Conservation (phyloP, 23 tunicate genomes). For the Diplosoma virens region DNA sequence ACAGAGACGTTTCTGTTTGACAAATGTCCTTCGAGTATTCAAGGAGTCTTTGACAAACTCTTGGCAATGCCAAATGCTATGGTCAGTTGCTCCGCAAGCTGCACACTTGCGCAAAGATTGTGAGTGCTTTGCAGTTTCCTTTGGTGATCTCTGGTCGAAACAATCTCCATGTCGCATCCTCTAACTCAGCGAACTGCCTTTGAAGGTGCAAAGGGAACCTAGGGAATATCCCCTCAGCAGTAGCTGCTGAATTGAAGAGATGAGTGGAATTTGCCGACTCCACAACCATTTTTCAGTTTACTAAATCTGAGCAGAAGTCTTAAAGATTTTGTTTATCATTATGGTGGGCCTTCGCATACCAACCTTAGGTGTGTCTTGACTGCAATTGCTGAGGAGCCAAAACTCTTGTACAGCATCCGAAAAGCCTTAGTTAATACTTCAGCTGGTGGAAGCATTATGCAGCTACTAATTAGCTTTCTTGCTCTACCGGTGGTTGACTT, state of each 20-base stretch:
- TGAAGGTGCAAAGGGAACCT: not conserved
- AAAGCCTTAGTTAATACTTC: not conserved
- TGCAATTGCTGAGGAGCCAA: not conserved
- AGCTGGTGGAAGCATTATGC: not conserved
- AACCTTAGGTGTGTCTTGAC: not conserved
- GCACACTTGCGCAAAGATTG: not conserved
- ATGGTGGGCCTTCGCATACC: not conserved
- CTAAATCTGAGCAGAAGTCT: slow-evolving; percentile 8
- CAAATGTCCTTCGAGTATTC: not conserved
- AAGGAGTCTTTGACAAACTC: slow-evolving; percentile 1
- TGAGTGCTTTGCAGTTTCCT: not conserved
- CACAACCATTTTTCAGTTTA: slow-evolving; percentile 6
- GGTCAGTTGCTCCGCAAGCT: not conserved
- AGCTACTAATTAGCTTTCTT: not conserved
- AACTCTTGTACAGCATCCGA: not conserved
- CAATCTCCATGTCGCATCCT: slow-evolving; percentile 4
- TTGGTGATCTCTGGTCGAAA: not conserved
- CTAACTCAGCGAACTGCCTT: not conserved
- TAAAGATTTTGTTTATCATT: not conserved
- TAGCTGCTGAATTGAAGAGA: not conserved
- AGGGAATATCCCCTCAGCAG: slow-evolving; percentile 4
- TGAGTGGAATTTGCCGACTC: not conserved
- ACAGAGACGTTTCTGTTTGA: slow-evolving; percentile 10
- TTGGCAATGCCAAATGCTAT: not conserved
- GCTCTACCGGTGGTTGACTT: slow-evolving; percentile 14